phyloP scores from a whole-genome alignment of 1,140 invertebrate species.

The Trichonephila clavipes region DNA sequence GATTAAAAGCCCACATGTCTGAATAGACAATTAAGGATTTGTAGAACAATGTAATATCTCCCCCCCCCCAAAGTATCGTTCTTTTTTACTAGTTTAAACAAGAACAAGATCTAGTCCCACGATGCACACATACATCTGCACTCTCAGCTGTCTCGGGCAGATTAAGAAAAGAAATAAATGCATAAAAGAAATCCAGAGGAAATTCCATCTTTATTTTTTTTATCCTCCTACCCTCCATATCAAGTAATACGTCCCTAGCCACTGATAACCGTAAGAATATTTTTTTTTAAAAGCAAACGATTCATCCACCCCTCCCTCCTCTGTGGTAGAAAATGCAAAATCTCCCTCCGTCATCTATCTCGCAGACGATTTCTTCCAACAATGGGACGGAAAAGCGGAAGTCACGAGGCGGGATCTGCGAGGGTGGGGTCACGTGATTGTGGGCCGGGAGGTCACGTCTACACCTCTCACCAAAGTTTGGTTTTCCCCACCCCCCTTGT shows the following conservation, averaged over 20 bases:
- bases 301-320: background rate
- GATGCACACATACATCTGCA: constrained; percentile 14
- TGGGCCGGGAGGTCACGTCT: constrained; percentile 57
- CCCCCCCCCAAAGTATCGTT: background rate
- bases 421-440: constrained; percentile 53
- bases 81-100: background rate
- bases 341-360: constrained; percentile 24
- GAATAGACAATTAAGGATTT: background rate
- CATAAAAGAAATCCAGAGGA: background rate
- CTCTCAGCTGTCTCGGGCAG: constrained; percentile 30
- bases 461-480: constrained; percentile 10
- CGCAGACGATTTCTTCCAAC: background rate
- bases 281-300: background rate
- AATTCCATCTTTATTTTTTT: background rate
- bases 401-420: constrained; percentile 42
- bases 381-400: constrained; percentile 35
- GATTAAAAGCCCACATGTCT: background rate
- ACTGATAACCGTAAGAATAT: background rate
- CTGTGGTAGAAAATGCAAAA: background rate
- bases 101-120: background rate
- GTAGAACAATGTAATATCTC: background rate
- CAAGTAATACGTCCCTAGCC: constrained; percentile 5
- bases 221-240: background rate
- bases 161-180: background rate
- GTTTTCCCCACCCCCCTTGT: background rate